Conservation (phyloP, 2,888 invertebrate genomes). For the Morpho helenor region DNA sequence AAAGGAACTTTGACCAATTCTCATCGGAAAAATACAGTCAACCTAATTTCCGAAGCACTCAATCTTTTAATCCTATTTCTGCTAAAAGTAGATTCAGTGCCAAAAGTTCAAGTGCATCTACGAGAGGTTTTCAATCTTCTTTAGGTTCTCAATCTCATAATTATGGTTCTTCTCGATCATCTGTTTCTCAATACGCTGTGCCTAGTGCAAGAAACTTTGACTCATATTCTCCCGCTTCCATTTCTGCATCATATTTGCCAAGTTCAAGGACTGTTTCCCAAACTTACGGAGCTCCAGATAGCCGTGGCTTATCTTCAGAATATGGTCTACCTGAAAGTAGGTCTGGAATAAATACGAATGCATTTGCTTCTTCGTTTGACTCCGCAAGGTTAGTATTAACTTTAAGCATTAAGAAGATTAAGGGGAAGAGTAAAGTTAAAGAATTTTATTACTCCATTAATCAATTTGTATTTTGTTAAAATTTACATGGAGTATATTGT, state of each 20-base stretch:
- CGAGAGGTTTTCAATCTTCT: conserved; percentile 40
- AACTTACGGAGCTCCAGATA: conserved; percentile 38
- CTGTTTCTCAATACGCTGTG: conserved; percentile 38
- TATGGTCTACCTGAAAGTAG: conserved; percentile 67
- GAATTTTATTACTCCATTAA: too few relatives aligned
- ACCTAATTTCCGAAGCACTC: conserved; percentile 14
- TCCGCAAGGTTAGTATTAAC: conserved; percentile 39
- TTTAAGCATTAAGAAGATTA: too few relatives aligned
- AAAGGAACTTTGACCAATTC: conserved; percentile 36
- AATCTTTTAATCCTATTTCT: conserved; percentile 13
- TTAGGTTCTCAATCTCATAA: conserved; percentile 22
- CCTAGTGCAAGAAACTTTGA: conserved; percentile 39
- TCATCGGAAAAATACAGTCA: conserved; percentile 44
- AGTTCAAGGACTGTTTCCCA: conserved; percentile 40
- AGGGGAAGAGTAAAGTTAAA: too few relatives aligned
- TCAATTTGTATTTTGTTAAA: too few relatives aligned
- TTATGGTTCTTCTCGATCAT: conserved; percentile 38
- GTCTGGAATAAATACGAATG: conserved; percentile 52
- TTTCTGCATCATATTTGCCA: conserved; percentile 45
- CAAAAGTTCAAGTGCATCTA: conserved; percentile 34
- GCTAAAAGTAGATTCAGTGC: conserved; percentile 30
- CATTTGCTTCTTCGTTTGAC: conserved; percentile 52
- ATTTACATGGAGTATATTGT: too few relatives aligned
- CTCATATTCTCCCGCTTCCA: conserved; percentile 38
- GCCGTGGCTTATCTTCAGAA: conserved; percentile 46